These are phyloP conservation scores for Empidonax traillii DNA, from an alignment of 2,113 vertebrate species.

Conservation along the genomic window DNA sequence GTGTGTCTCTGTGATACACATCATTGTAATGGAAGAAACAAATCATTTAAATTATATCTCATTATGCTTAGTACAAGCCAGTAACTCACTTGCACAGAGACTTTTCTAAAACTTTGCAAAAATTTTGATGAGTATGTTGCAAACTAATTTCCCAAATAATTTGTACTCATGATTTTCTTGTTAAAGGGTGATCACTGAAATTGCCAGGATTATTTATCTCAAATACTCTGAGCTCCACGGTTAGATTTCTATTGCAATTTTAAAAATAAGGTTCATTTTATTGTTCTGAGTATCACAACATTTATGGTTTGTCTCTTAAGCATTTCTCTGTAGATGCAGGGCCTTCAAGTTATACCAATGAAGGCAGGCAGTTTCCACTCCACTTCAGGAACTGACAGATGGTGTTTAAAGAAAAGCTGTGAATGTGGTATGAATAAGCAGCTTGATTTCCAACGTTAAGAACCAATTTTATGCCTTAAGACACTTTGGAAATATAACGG, in stretches of 20 bases:
- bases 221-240: neutral
- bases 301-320: neutral
- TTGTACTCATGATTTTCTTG: neutral
- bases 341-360: neutral
- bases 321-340: neutral
- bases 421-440: neutral
- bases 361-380: neutral
- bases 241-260: neutral
- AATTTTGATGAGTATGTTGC: neutral
- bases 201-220: neutral
- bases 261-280: neutral
- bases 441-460: neutral
- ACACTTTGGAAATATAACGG: neutral
- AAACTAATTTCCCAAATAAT: neutral
- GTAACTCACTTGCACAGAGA: neutral
- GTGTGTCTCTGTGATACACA: neutral
- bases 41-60: constrained; percentile 54
- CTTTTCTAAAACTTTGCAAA: constrained; percentile 19
- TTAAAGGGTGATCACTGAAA: neutral
- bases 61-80: constrained; percentile 37
- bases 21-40: constrained; percentile 37
- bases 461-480: neutral
- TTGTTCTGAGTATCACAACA: neutral
- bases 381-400: neutral
- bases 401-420: neutral